A percentile compares a stretch with the other conserved stretches of the same genome.
Evolutionary conservation across 1,140 invertebrate genomes (phyloP).

Genomic region (Saccostrea glomerata): DNA sequence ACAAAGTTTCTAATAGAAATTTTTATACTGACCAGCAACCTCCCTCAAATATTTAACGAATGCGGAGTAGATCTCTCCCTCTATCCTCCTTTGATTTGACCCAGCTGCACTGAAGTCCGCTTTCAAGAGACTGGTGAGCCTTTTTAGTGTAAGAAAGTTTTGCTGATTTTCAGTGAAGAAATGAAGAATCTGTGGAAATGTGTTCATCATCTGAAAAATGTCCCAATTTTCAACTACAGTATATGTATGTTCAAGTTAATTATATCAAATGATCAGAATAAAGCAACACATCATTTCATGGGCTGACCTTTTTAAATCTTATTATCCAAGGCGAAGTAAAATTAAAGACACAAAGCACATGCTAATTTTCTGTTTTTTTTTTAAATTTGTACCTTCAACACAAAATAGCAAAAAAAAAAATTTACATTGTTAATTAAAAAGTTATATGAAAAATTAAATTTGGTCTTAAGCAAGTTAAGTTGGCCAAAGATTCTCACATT

Average conservation of each 20-base stretch:
- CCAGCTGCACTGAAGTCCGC: constrained; percentile 16
- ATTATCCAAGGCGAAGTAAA: no score
- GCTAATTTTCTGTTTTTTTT: no score
- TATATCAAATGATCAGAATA: no score
- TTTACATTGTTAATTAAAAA: no score
- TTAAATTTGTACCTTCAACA: no score
- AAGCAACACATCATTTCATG: no score
- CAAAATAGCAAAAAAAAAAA: no score
- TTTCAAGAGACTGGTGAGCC: constrained; percentile 23
- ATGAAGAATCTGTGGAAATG: background rate
- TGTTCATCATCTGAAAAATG: background rate
- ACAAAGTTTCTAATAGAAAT: background rate
- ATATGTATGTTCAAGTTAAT: background rate
- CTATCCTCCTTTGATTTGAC: constrained; percentile 23
- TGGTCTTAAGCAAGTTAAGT: no score
- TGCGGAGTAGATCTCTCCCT: background rate
- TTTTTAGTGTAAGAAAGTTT: constrained; percentile 38
- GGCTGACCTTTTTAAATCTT: no score
- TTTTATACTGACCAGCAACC: constrained; percentile 37
- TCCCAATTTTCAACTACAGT: background rate
- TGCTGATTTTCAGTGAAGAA: background rate
- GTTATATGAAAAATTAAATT: no score
- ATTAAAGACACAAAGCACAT: no score
- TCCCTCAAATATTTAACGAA: constrained; percentile 43
- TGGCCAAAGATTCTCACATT: no score